Base-by-base conservation (phyloP, 2,113 vertebrate genomes). In the Cyanistes caeruleus region DNA sequence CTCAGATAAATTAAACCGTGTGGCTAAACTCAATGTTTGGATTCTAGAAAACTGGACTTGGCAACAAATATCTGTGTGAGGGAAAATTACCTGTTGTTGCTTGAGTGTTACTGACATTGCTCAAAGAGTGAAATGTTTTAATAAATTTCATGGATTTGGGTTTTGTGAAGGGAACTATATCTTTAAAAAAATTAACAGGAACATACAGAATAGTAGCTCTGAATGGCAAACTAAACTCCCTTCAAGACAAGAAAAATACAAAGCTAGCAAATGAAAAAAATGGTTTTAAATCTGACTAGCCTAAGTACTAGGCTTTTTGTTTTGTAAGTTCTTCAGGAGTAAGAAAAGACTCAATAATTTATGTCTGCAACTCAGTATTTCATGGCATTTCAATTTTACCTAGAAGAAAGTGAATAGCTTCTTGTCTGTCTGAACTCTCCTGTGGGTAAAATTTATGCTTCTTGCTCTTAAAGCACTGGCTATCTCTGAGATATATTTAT, bases 401-500 rank as follows among this genome's bases (percentile, higher is more conserved):
- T 89, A 70, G 78, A 65, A 91, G 93, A 92, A 93, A 96, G 49
- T 89, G 78, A 86, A 86, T 81, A 88, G 81, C 84, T 94, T 51
- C 62, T 67, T 74, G 46, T 96, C 91, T 94, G 70, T 87, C 75
- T 52, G 49, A 85, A 78, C 46, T 85, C 89, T 90, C 39, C 11
- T 53, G 93, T 49, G 79, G 96, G 78, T 90, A 93, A 74, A 79
- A 90, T 96, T 96, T 93, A 94, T 90, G 59, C 22, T 86, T 19
- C 58, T 79, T 41, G 35, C 67, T 95, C 95, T 94, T 91, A 94
- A 93, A 97, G 76, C 62, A 43, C 84, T 97, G 59, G 80, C 92
- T 93, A 87, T 64, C 48, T 93, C 96, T 70, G 73, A 95, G 69
- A 67, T 84, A 10, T 93, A 95, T 97, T 98, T 97, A 97, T 95